Conservation (phyloP, 2,888 invertebrate species). For the Malacosoma neustria region DNA sequence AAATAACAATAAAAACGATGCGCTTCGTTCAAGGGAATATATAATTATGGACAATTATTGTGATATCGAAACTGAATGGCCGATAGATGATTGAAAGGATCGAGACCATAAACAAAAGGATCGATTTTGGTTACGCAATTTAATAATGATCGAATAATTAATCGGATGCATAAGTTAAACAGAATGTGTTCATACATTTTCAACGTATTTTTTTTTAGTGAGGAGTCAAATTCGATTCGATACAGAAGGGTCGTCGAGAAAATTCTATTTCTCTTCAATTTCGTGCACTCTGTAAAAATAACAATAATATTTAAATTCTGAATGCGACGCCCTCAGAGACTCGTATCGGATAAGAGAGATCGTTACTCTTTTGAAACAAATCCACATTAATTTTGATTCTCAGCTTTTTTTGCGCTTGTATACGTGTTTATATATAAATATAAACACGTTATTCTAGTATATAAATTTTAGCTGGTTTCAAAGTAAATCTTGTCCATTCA, state of each 20-base stretch:
- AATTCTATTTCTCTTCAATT: constrained; percentile 72
- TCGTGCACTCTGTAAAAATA: constrained; percentile 66
- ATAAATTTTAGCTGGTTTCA: neutral
- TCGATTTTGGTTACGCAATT: constrained; percentile 68
- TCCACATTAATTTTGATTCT: neutral
- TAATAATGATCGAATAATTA: constrained; percentile 63
- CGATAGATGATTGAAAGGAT: constrained; percentile 75
- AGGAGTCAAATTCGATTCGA: constrained; percentile 45
- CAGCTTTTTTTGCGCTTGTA: neutral
- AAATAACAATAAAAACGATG: constrained; percentile 75
- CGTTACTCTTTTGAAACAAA: constrained; percentile 7
- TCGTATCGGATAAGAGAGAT: constrained; percentile 25
- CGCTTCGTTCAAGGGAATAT: constrained; percentile 67
- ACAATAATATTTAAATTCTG: constrained; percentile 70
- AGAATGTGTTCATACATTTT: neutral
- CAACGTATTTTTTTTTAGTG: constrained; percentile 26
- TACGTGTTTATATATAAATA: constrained; percentile 12
- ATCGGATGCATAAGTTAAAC: constrained; percentile 30
- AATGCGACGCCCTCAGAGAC: constrained; percentile 43
- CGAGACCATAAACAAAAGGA: constrained; percentile 71
- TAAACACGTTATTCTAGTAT: constrained; percentile 14
- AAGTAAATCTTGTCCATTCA: constrained; percentile 2
- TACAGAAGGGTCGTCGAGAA: constrained; percentile 45
- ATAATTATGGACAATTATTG: constrained; percentile 75
- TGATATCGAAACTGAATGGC: constrained; percentile 70